These are phyloP conservation scores for Galaxias olidus DNA, from an alignment of 2,797 vertebrate species.

Conservation along the genomic window DNA sequence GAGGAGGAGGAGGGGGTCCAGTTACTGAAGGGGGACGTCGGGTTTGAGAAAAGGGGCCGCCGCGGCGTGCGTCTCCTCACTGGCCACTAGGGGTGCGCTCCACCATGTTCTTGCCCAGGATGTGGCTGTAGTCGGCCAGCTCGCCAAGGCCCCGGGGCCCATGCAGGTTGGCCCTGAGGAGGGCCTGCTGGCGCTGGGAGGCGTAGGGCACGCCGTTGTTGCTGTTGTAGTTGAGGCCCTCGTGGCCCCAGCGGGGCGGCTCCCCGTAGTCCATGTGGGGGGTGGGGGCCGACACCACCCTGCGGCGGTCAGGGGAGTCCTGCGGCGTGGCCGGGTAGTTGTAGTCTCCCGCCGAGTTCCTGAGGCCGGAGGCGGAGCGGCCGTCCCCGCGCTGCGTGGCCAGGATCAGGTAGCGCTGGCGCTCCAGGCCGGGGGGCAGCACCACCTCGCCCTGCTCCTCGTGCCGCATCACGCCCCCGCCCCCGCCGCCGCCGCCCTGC, in stretches of 20 bases:
- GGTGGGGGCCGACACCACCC: constrained; percentile 88
- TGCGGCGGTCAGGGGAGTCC: constrained; percentile 86
- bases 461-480: too few species aligned
- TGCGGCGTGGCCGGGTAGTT: constrained; percentile 83
- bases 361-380: constrained; percentile 61
- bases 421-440: constrained; percentile 73
- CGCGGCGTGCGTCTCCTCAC: constrained; percentile 59
- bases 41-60: constrained; percentile 47
- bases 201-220: constrained; percentile 76
- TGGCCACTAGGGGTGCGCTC: constrained; percentile 85
- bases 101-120: constrained; percentile 80
- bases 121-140: constrained; percentile 84
- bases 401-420: constrained; percentile 81
- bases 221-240: constrained; percentile 85
- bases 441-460: constrained; percentile 71
- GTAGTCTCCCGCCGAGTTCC: constrained; percentile 85
- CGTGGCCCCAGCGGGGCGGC: constrained; percentile 81
- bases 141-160: constrained; percentile 72
- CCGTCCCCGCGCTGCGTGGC: constrained; percentile 65
- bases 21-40: constrained; percentile 59
- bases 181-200: constrained; percentile 71
- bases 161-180: constrained; percentile 71
- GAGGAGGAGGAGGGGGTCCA: constrained; percentile 62
- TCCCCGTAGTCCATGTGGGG: constrained; percentile 83
- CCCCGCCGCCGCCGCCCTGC: constrained; percentile 68